phyloP scores from a whole-genome alignment of 2,113 vertebrate genomes.

The Brienomyrus longianalis region DNA sequence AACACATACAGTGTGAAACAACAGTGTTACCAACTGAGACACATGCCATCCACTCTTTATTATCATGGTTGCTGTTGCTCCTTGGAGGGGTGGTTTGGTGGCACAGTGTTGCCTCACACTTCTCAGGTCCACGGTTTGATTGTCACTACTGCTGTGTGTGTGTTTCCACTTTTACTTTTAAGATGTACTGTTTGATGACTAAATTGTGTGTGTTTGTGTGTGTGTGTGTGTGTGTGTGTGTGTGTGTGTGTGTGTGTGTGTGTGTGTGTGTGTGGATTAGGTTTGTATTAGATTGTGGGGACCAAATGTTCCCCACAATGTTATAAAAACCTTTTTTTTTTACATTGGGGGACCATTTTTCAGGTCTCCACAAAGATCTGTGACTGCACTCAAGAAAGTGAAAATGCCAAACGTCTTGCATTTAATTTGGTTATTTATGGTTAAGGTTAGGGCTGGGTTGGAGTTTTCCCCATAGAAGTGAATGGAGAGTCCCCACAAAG shows the following conservation, averaged over 20 bases:
- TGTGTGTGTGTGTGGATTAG: background rate
- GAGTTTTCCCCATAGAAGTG: too few relatives aligned
- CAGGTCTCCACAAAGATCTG: too few relatives aligned
- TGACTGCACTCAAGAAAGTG: too few relatives aligned
- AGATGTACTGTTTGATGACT: background rate
- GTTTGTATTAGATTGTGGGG: too few relatives aligned
- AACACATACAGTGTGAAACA: background rate
- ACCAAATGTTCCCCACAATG: too few relatives aligned
- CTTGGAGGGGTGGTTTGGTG: background rate
- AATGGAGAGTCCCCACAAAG: too few relatives aligned
- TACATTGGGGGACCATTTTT: too few relatives aligned
- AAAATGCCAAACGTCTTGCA: too few relatives aligned
- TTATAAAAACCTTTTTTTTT: too few relatives aligned
- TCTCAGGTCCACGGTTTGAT: background rate
- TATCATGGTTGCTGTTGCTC: background rate
- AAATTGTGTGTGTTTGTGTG: background rate
- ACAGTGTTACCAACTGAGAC: background rate
- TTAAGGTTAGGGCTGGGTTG: too few relatives aligned
- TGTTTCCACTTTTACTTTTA: background rate
- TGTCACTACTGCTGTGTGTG: background rate
- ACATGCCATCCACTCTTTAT: background rate
- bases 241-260: background rate
- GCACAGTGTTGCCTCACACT: background rate
- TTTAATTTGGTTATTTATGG: too few relatives aligned
- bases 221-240: background rate